Base-by-base conservation (phyloP, 2,113 vertebrate species). In the Malurus melanocephalus region DNA sequence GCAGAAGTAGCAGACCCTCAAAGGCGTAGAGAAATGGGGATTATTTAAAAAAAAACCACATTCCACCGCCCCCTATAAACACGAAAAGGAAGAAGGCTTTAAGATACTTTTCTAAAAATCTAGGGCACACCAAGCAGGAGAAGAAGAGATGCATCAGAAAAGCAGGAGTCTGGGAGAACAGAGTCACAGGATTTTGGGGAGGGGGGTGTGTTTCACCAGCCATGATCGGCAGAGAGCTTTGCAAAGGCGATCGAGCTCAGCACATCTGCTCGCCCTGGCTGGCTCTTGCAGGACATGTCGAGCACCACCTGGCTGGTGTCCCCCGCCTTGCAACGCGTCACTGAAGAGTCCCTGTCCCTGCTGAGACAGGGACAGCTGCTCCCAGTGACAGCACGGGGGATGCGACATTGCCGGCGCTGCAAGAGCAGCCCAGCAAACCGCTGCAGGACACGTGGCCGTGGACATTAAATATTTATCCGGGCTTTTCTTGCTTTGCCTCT, bases 391-490 rank as follows among this genome's bases (percentile, higher is more conserved):
- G 46, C 64, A 4, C 0, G 1, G n/a, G 30, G 55, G 21, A 15
- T 49, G 55, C 18, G 3, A 4, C 28, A 6, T 4, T 0, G 0
- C 28, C 3, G 52, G 21, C 0, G 0, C 46, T 52, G 56, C 48
- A 20, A 40, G 17, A 30, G 30, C 87, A 57, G 46, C 52, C 48
- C 73, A 8, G 32, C 38, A 28, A 30, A 64, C 55, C 19, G 13
- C 66, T 68, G 74, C 38, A 2, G 1, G 32, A 65, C 30, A 40
- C 6, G 10, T 1, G 30, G 23, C 49, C 30, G 2, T 14, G 14
- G 55, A 14, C 1, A 1, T 62, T 10, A 51, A 66, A 48, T n/a
- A 43, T 69, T 80, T 51, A n/a, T 38, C 40, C 28, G n/a, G 43
- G 6, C 23, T 87, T 55, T 66, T 59, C 72, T 87, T 79, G 21